Percentiles rank a stretch among this genome's conserved stretches.
Conservation (phyloP, 2,797 vertebrate species). For the Botia kubotai region DNA sequence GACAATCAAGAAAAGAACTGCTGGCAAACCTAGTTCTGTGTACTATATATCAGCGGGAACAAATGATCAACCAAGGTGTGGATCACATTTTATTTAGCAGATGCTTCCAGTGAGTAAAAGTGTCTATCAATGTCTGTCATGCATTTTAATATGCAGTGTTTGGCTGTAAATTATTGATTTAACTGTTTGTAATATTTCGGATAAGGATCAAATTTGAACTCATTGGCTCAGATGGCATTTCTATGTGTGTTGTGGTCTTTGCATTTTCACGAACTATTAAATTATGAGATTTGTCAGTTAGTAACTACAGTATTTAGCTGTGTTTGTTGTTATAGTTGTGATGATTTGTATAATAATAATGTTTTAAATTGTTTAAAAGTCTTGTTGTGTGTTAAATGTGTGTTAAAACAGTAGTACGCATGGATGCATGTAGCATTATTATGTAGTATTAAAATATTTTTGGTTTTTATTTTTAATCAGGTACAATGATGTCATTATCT, state of each 20-base stretch:
- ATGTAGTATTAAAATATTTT: neutral
- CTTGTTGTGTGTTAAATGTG: neutral
- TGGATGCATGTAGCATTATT: neutral
- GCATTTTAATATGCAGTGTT: neutral
- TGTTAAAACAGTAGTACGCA: no score
- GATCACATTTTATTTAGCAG: neutral
- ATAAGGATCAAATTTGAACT: constrained; percentile 27
- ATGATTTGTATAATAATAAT: neutral
- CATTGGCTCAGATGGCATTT: neutral
- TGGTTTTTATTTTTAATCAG: constrained; percentile 7
- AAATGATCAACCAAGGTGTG: neutral
- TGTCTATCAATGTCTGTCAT: neutral
- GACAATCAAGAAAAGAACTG: neutral
- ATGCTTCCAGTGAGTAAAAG: neutral
- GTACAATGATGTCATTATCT: constrained; percentile 36
- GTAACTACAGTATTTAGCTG: neutral
- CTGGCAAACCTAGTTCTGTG: neutral
- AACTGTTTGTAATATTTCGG: neutral
- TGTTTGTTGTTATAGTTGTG: neutral
- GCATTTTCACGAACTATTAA: neutral
- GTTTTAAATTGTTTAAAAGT: neutral
- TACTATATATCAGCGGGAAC: neutral
- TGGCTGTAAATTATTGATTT: constrained; percentile 32
- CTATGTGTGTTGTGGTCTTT: neutral
- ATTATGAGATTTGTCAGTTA: constrained; percentile 3